Percentiles rank a stretch among this genome's conserved stretches.
phyloP scores from a whole-genome alignment of 1,140 invertebrate genomes.

The Lordiphosa clarofinis region DNA sequence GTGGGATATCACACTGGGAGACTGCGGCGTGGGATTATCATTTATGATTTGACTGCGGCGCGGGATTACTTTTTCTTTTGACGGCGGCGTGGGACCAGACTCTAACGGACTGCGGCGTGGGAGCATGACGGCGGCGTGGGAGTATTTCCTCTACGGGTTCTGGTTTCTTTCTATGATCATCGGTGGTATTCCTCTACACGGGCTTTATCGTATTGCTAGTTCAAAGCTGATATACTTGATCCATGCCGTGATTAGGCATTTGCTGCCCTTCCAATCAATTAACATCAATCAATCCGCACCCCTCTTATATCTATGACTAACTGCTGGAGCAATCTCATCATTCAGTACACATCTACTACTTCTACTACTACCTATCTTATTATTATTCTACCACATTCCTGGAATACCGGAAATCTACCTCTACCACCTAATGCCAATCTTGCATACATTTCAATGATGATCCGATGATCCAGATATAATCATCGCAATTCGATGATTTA shows the following conservation, averaged over 20 bases:
- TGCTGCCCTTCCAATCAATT: slow-evolving; percentile 37
- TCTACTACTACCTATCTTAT: slow-evolving; percentile 22
- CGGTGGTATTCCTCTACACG: slow-evolving; percentile 46
- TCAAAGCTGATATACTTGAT: slow-evolving; percentile 69
- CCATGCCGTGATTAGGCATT: slow-evolving; percentile 22
- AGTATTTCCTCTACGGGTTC: slow-evolving; percentile 12
- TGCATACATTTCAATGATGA: slow-evolving; percentile 22
- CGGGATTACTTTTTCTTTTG: slow-evolving; percentile 15
- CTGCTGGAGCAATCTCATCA: slow-evolving; percentile 55
- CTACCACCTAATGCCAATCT: slow-evolving; percentile 1
- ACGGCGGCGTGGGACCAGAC: slow-evolving; percentile 35
- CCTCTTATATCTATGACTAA: slow-evolving; percentile 24
- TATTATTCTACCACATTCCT: slow-evolving; percentile 44
- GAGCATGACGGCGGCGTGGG: slow-evolving; percentile 37
- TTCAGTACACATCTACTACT: slow-evolving; percentile 42
- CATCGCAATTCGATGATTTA: slow-evolving; percentile 4
- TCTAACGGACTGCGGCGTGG: slow-evolving; percentile 33
- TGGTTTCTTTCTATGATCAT: slow-evolving; percentile 36
- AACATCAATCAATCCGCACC: slow-evolving; percentile 40
- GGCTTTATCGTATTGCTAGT: slow-evolving; percentile 20
- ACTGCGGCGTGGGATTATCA: slow-evolving; percentile 47
- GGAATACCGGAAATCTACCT: slow-evolving; percentile 61
- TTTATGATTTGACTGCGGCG: slow-evolving; percentile 36
- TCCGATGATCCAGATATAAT: slow-evolving; percentile 55
- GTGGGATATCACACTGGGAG: slow-evolving; percentile 25